Conservation (phyloP, 1,140 invertebrate genomes). For the Helicoverpa zea region DNA sequence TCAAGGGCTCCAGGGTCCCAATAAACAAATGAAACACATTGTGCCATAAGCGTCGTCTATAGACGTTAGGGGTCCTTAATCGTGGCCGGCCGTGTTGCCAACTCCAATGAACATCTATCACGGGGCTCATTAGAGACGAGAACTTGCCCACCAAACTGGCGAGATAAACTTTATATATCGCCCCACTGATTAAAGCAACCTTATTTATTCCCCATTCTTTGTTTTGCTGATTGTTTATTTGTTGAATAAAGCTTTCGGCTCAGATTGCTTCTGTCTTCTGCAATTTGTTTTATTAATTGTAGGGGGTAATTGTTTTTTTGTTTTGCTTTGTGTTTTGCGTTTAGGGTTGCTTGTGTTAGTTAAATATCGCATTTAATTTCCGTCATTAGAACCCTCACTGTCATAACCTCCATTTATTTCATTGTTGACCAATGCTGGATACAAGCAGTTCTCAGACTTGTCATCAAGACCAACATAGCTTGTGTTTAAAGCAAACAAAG, state of each 20-base stretch:
- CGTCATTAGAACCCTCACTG: no score
- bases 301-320: no score
- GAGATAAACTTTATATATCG: conserved; percentile 53
- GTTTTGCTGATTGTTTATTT: conserved; percentile 4
- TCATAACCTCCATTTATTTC: no score
- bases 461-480: no score
- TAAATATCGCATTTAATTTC: no score
- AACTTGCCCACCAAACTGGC: conserved; percentile 41
- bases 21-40: conserved; percentile 51
- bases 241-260: not conserved
- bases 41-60: conserved; percentile 50
- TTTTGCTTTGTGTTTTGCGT: no score
- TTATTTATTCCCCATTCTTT: conserved; percentile 44
- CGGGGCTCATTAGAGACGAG: conserved; percentile 46
- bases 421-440: no score
- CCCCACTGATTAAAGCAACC: conserved; percentile 48
- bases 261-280: no score
- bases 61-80: conserved; percentile 44
- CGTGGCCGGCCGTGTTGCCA: conserved; percentile 46
- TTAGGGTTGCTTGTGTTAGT: no score
- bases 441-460: no score
- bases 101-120: conserved; percentile 52
- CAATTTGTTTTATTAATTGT: no score
- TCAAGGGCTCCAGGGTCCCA: not conserved
- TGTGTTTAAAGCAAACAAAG: no score